Evolutionary conservation across 2,797 vertebrate genomes (phyloP), one percentile per base, ranked within the genome.

Genomic region (Rachycentron canadum): DNA sequence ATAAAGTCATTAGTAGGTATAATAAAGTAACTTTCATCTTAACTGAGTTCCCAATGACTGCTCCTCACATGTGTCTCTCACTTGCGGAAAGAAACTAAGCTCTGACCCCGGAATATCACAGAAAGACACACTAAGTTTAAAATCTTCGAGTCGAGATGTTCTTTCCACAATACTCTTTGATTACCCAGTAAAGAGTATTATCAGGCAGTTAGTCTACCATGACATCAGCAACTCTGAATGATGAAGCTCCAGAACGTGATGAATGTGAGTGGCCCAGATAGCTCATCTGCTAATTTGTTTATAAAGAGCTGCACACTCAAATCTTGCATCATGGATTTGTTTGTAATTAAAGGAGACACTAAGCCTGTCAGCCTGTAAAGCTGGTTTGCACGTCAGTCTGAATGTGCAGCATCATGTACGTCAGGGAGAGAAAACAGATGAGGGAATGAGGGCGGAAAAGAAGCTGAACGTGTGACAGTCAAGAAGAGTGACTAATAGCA

Each of bases 261-360:
- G 57, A 67, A 41, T 64, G 50, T 63, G 55, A 12, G 4, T 34
- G 40, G 40, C 45, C 34, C 26, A 55, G 28, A 41, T 62, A 56
- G 50, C 73, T 79, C 60, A 30, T 43, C 65, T 62, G 47, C 40
- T 83, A 70, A 83, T 80, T 52, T 64, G 26, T 38, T 60, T 19
- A 17, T 12, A 12, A 21, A 25, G 40, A 5, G 75, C 64, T 59
- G 64, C 73, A 67, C 53, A 21, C 55, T 78, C 85, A 81, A 83
- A 72, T 82, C 73, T 85, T 59, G 25, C 81, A 70, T 89, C 59
- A 47, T 56, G 62, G 65, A 67, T 78, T 72, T 69, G 79, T 55
- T 58, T 58, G 40, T 88, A 86, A 93, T 90, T 83, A 68, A 78
- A 82, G 41, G 49, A 72, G 88, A 90, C 81, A 45, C 59, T 93